Percentiles rank a stretch among this genome's conserved stretches.
These are phyloP conservation scores for Mythimna loreyi DNA, from an alignment of 2,888 invertebrate species.

Conservation along the genomic window DNA sequence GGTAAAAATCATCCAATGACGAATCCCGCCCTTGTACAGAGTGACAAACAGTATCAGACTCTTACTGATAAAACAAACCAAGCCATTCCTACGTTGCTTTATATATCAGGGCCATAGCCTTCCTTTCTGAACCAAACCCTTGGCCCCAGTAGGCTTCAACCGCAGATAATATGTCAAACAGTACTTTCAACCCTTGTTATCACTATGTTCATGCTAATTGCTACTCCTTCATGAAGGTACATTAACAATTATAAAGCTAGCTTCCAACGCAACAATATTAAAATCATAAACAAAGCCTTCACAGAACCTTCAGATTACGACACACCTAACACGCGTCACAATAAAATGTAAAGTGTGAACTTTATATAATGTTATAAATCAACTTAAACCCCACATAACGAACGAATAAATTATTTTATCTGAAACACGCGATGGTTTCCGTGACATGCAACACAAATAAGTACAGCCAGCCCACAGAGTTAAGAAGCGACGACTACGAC, in stretches of 20 bases:
- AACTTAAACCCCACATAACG: slow-evolving; percentile 46
- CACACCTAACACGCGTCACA: slow-evolving; percentile 27
- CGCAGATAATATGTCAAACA: too few species aligned
- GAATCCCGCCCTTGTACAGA: too few species aligned
- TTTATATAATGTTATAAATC: slow-evolving; percentile 58
- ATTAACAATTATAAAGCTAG: slow-evolving; percentile 19
- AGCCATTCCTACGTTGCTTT: too few species aligned
- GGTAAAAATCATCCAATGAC: too few species aligned
- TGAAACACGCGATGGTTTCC: slow-evolving; percentile 49
- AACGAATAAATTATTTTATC: slow-evolving; percentile 55
- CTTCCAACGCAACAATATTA: slow-evolving; percentile 1
- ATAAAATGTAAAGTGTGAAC: slow-evolving; percentile 58
- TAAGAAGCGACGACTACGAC: background rate
- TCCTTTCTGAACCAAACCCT: too few species aligned
- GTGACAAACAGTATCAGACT: too few species aligned
- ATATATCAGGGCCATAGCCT: too few species aligned
- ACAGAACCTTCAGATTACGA: slow-evolving; percentile 20
- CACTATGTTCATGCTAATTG: background rate
- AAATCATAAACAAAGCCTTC: slow-evolving; percentile 22
- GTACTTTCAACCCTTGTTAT: background rate
- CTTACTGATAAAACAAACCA: too few species aligned
- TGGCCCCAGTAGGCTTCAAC: too few species aligned
- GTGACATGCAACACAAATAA: slow-evolving; percentile 47
- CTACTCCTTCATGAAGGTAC: background rate
- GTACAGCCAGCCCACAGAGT: background rate